Base-by-base conservation (phyloP, 2,797 vertebrate genomes). In the Pitangus sulphuratus region DNA sequence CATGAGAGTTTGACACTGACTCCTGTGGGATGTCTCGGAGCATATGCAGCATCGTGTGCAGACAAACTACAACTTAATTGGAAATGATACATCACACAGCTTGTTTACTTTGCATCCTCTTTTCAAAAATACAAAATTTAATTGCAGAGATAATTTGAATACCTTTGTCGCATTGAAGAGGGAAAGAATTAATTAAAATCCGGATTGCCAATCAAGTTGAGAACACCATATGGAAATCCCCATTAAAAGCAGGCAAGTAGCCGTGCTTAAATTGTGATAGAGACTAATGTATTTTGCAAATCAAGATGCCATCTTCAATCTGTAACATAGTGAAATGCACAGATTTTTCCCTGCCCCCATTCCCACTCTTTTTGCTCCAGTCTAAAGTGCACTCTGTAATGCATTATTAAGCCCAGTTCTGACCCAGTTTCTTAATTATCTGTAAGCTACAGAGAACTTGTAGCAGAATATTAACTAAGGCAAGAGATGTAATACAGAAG, bases 351-450 rank as follows among this genome's bases (percentile, higher is more conserved):
- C 93, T 95, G 65, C 91, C 95, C 88, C 93, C 93, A 81, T 66
- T 66, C 68, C 56, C 60, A 70, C 75, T 89, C 84, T 20, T 84
- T 69, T 57, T 83, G 62, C 91, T 95, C 45, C 70, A 93, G 66
- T 91, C 68, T 84, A 58, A 92, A 94, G 87, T 91, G 77, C 69
- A 93, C 80, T 81, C 84, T 90, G 48, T 90, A 93, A 95, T 96
- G 85, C 92, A 95, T 96, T 96, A 95, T 96, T 95, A 92, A 97
- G 90, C 93, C 78, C 91, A 97, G 96, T 91, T 97, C 82, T 97
- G 96, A 96, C 95, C 95, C 89, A 96, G 91, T 95, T 97, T 90
- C 92, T 94, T 95, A 96, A 97, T 96, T 96, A 95, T 96, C 95
- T 96, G 86, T 85, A 93, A 94, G 90, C 91, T 81, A 90, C 25